Percentiles rank a stretch among this genome's conserved stretches.
Conservation (phyloP, 2,888 invertebrate genomes). For the Mythimna pallens region DNA sequence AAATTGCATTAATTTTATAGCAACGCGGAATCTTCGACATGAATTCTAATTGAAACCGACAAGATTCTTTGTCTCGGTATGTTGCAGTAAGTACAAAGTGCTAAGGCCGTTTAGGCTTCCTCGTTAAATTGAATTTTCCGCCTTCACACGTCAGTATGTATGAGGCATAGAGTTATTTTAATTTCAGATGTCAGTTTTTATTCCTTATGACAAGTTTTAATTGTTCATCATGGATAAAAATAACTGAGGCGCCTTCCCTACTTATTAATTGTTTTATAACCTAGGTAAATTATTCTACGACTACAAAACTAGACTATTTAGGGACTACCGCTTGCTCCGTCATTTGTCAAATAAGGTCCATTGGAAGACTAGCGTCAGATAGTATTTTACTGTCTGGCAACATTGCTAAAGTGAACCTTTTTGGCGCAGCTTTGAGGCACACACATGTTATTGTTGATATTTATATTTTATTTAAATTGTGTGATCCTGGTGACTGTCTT, state of each 20-base stretch:
- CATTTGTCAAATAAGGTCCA: too few relatives aligned
- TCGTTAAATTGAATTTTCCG: slow-evolving; percentile 70
- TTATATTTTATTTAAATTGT: too few relatives aligned
- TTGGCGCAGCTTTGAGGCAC: too few relatives aligned
- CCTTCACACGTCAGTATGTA: slow-evolving; percentile 53
- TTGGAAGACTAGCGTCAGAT: too few relatives aligned
- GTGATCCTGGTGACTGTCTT: too few relatives aligned
- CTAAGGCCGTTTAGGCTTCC: slow-evolving; percentile 69
- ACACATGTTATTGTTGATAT: too few relatives aligned
- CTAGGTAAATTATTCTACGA: slow-evolving; percentile 11
- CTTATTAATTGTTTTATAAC: slow-evolving; percentile 11
- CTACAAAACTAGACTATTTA: slow-evolving; percentile 1
- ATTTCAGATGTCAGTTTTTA: slow-evolving; percentile 46
- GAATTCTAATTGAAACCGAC: slow-evolving; percentile 60
- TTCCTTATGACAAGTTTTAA: slow-evolving; percentile 47
- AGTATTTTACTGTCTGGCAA: too few relatives aligned
- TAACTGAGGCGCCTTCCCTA: slow-evolving; percentile 29
- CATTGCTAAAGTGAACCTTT: too few relatives aligned
- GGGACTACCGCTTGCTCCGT: not conserved
- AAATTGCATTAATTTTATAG: slow-evolving; percentile 54
- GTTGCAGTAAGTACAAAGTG: slow-evolving; percentile 40
- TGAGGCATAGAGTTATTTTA: slow-evolving; percentile 60
- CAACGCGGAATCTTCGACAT: slow-evolving; percentile 69
- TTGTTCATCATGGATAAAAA: slow-evolving; percentile 42
- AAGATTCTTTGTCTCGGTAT: slow-evolving; percentile 62